Base-by-base conservation (phyloP, 2,888 invertebrate genomes). In the Linnaemya tessellans region DNA sequence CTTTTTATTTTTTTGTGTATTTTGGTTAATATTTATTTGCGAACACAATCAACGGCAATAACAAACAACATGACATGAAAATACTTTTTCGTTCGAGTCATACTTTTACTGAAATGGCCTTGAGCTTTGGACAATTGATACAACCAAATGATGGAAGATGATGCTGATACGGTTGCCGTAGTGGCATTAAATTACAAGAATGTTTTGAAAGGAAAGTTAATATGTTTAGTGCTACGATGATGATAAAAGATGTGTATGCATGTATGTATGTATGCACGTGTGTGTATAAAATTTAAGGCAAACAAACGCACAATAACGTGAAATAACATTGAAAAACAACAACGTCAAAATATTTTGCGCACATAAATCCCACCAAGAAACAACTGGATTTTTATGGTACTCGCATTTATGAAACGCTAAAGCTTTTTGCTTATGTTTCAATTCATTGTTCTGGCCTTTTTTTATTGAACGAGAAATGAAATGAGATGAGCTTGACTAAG, bases 121-220 rank as follows among this genome's bases (percentile, higher is more conserved):
- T 85, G 85, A 82, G 85, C 85, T 80, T 82, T 80, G 75, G 77
- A 73, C 78, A 68, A 73, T 58, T 73, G 77, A 80, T 84, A 70
- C 77, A 77, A 58, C 58, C 65, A 35, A 58, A 51, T 54, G 71
- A 30, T 78, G 71, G n/a, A 67, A 56, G 56, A 68, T 54, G 38
- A 54, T 64, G 51, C 56, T 64, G 56, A 79, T 71, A 71, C 43
- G 18, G 13, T n/a, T 51, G 62, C 41, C 49, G 22, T 49, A 68
- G 58, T 62, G 30, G 30, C 41, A 54, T 22, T 4, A 49, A 49
- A 58, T 56, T 25, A 58, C 10, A 73, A 43, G 30, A 25, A 49
- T 30, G n/a, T 30, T 43, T n/a, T 58, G 35, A 20, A 35, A 60
- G 9, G 43, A 56, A 51, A 25, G 15, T 62, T 64, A 68, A 60